Base-by-base conservation (phyloP, 2,888 invertebrate genomes). In the Sylvicola cinctus region DNA sequence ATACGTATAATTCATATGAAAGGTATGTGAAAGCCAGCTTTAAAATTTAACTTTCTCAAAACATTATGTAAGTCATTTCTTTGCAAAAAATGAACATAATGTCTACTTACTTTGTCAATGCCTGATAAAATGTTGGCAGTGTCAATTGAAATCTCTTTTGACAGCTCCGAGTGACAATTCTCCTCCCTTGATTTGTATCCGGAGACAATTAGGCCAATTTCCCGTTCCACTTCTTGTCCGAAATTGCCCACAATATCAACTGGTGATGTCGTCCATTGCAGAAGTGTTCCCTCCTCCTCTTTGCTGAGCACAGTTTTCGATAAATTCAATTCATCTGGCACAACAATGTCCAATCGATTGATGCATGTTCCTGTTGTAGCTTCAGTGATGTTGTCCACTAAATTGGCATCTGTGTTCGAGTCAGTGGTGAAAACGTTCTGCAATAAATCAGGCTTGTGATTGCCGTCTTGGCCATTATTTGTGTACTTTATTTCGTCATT, bases 211-310 rank as follows among this genome's bases (percentile, higher is more conserved):
- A 54, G 43, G 15, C 54, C 52, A 38, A 55, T 51, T 38, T 55
- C 55, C 3, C 49, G 42, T 42, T 55, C 54, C 26, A 55, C 49
- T 41, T 54, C 54, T 16, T 49, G 44, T 3, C 49, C 53, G 41
- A 55, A 55, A 42, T 55, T 50, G 3, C 55, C 55, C 35, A 55
- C 49, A 29, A 55, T 55, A 44, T 53, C 52, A 6, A 52, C 48
- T 1, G 54, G 50, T 16, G 51, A 49, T 29, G 47, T 38, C n/a
- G 14, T 27, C 10, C 49, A 47, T 29, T 44, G 41, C 3, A 46
- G 46, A 30, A 43, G 41, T 32, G 47, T 49, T 31, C 47, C 49
- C n/a, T n/a, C n/a, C n/a, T n/a, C n/a, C n/a, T n/a, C n/a, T n/a
- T n/a, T n/a, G n/a, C n/a, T n/a, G n/a, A n/a, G n/a, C n/a, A n/a